Conservation (phyloP, 1,140 invertebrate species). For the Anoplophora glabripennis region DNA sequence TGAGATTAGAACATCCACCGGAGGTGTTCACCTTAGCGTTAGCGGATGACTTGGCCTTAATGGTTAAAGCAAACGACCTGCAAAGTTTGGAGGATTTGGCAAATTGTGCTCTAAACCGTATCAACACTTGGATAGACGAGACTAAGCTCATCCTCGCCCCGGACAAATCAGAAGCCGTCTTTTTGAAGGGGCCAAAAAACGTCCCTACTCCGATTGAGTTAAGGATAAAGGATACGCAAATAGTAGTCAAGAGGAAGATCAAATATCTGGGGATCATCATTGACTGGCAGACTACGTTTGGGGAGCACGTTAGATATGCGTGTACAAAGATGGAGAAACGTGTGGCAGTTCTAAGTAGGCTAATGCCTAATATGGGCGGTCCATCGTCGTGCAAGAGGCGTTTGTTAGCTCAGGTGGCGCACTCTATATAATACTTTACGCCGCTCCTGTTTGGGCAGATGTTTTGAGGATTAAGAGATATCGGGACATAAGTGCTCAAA, state of each 20-base stretch:
- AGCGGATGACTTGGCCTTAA: conserved; percentile 37
- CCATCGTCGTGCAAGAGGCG: conserved; percentile 7
- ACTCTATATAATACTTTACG: conserved; percentile 17
- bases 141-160: conserved; percentile 3
- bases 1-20: conserved; percentile 5
- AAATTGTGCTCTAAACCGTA: neutral
- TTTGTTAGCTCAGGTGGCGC: neutral
- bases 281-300: neutral
- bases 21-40: conserved; percentile 31
- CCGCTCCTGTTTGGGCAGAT: conserved; percentile 17
- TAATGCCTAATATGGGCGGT: too few relatives aligned
- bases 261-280: neutral
- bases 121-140: conserved; percentile 2
- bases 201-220: too few relatives aligned
- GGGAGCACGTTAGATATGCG: too few relatives aligned
- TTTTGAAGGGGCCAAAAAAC: too few relatives aligned
- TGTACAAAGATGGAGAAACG: too few relatives aligned
- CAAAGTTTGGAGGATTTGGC: neutral
- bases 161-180: conserved; percentile 4
- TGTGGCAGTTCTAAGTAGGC: too few relatives aligned
- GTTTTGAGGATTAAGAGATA: conserved; percentile 7
- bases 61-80: conserved; percentile 17
- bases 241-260: neutral
- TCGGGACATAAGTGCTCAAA: neutral
- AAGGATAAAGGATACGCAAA: too few relatives aligned